Evolutionary conservation across 2,113 vertebrate species (phyloP).

Genomic region (Elaphurus davidianus): DNA sequence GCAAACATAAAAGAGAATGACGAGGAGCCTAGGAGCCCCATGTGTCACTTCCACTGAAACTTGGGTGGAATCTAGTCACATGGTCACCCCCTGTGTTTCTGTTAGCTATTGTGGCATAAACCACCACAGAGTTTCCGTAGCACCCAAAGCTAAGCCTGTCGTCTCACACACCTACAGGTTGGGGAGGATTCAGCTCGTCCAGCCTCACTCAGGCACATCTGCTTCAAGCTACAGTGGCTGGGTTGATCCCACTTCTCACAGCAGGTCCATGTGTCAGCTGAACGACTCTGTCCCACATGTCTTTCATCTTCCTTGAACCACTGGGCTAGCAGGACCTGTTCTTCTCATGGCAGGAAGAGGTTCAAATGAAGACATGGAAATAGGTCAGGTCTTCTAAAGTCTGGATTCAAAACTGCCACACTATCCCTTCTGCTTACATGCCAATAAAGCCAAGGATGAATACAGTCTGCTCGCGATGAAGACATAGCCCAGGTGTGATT

Average conservation of each 20-base stretch:
- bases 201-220: neutral
- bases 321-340: neutral
- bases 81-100: neutral
- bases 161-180: neutral
- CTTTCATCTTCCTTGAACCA: neutral
- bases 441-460: neutral
- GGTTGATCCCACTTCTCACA: neutral
- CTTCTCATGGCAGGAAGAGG: neutral
- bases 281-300: neutral
- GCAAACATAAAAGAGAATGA: neutral
- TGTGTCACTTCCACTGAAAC: neutral
- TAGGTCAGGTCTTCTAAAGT: neutral
- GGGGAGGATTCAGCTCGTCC: neutral
- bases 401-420: neutral
- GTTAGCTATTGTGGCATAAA: neutral
- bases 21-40: neutral
- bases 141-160: neutral
- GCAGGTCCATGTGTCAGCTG: neutral
- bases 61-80: neutral
- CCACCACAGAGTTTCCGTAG: neutral
- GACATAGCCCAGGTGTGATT: neutral
- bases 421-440: neutral
- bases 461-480: accelerated
- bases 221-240: neutral
- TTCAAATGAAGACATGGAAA: neutral